Base-by-base conservation (phyloP, 2,797 vertebrate genomes). In the Sandelia bainsii region DNA sequence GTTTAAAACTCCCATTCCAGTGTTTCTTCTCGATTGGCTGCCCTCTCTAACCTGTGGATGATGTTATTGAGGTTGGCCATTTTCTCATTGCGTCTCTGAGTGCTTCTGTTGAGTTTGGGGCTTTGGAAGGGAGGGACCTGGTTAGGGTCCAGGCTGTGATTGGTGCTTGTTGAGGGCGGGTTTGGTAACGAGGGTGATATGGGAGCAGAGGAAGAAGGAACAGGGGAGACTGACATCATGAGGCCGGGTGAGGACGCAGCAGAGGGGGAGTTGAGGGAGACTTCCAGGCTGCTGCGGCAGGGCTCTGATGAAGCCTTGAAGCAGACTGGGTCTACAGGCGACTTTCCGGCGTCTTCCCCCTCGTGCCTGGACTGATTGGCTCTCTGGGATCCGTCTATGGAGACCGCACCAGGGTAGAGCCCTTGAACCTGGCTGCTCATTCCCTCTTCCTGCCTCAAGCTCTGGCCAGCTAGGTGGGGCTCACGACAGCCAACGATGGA, bases 41-140 rank as follows among this genome's bases (percentile, higher is more conserved):
- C 98, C 79, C 95, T 95, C 90, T 99, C 98, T 60, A 99, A 93
- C 92, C 98, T 93, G 87, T 99, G 97, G 89, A 99, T 99, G 93
- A 99, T 99, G 94, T 97, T 99, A 94, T 98, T 99, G 89, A 99
- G 96, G 93, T 99, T 99, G 83, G 98, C 98, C 97, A 99, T 98
- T 94, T 99, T 99, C 94, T 99, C 97, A 0, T 97, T 97, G 85
- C 97, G 96, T 93, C 96, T 96, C 93, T 98, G 97, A 91, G 95
- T 90, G 92, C 94, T 97, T 88, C 95, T 95, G 92, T 95, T 98
- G 77, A 94, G 93, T 92, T 96, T 97, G 84, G 95, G 84, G 62
- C 90, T 92, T 69, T 94, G 93, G 72, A 93, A 91, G 46, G 90
- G 89, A 0, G 87, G 87, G 27, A 92, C 93, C 2, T 87, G 84